Conservation (phyloP, 2,888 invertebrate species). For the Nomada hirtipes region DNA sequence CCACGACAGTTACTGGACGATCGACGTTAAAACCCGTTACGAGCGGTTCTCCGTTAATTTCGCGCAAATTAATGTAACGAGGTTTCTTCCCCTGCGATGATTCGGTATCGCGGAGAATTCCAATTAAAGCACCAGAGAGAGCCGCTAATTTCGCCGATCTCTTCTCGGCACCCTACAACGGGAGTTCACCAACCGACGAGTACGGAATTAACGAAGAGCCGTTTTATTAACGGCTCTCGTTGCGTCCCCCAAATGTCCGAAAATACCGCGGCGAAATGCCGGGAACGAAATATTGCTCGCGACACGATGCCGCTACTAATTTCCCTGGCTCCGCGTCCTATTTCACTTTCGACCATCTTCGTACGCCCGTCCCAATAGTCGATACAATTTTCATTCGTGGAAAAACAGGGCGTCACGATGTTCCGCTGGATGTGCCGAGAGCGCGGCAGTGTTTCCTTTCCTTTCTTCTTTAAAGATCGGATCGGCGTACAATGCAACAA, state of each 20-base stretch:
- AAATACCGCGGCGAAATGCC: neutral
- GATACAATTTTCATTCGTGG: too few species aligned
- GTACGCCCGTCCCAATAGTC: too few species aligned
- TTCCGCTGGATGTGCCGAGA: neutral
- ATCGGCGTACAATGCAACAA: neutral
- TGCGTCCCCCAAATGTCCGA: neutral
- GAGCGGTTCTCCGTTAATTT: conserved; percentile 52
- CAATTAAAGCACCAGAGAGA: conserved; percentile 20
- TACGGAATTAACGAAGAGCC: conserved; percentile 41
- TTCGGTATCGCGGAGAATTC: conserved; percentile 23
- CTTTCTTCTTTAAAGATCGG: neutral
- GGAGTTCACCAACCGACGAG: neutral
- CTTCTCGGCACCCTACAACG: conserved; percentile 3
- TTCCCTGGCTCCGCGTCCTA: too few species aligned
- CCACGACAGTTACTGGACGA: conserved; percentile 4
- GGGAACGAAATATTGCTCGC: neutral
- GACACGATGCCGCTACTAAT: too few species aligned
- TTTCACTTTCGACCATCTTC: neutral
- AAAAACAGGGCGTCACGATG: conserved; percentile 1
- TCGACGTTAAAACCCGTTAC: conserved; percentile 52
- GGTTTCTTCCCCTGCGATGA: conserved; percentile 30
- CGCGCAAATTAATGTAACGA: conserved; percentile 55
- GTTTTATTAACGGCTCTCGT: neutral
- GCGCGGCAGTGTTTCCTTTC: too few species aligned
- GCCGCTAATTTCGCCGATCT: neutral